A percentile compares a stretch with the other conserved stretches of the same genome.
phyloP scores from a whole-genome alignment of 2,888 invertebrate species.

The Scrobipalpa atriplicella region DNA sequence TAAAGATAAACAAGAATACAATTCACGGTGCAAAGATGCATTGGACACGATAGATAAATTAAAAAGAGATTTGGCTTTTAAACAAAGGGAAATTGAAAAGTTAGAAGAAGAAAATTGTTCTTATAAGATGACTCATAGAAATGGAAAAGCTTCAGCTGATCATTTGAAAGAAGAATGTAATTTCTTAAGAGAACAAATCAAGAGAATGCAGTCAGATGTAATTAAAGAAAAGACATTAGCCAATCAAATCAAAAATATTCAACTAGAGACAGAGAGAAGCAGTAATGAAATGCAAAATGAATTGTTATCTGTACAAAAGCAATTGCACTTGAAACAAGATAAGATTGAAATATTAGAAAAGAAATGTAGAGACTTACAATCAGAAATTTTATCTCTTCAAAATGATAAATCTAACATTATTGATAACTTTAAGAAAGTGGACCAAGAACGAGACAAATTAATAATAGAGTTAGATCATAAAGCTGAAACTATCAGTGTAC shows the following conservation, averaged over 20 bases:
- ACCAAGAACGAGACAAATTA: slow-evolving; percentile 87
- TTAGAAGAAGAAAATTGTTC: slow-evolving; percentile 75
- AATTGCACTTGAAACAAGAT: slow-evolving; percentile 84
- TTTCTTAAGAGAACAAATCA: slow-evolving; percentile 72
- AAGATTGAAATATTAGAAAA: slow-evolving; percentile 82
- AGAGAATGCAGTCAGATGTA: slow-evolving; percentile 72
- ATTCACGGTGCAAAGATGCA: slow-evolving; percentile 64
- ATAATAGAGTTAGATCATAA: slow-evolving; percentile 88
- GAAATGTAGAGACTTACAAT: slow-evolving; percentile 82
- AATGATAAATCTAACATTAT: slow-evolving; percentile 85
- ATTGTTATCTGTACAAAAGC: slow-evolving; percentile 84
- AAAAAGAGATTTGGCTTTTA: slow-evolving; percentile 67
- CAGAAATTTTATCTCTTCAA: slow-evolving; percentile 83
- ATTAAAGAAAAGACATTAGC: slow-evolving; percentile 76
- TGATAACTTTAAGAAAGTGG: slow-evolving; percentile 84
- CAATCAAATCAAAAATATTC: slow-evolving; percentile 85
- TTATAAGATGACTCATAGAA: slow-evolving; percentile 71
- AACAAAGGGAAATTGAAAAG: slow-evolving; percentile 70
- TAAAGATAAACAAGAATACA: slow-evolving; percentile 74
- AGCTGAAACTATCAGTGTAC: slow-evolving; percentile 84
- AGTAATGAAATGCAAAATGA: slow-evolving; percentile 87
- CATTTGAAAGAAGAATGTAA: slow-evolving; percentile 73
- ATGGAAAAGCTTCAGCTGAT: slow-evolving; percentile 71
- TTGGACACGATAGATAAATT: slow-evolving; percentile 66
- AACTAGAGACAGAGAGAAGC: slow-evolving; percentile 89